Conservation (phyloP, 2,797 vertebrate genomes). For the Lophotriccus pileatus region DNA sequence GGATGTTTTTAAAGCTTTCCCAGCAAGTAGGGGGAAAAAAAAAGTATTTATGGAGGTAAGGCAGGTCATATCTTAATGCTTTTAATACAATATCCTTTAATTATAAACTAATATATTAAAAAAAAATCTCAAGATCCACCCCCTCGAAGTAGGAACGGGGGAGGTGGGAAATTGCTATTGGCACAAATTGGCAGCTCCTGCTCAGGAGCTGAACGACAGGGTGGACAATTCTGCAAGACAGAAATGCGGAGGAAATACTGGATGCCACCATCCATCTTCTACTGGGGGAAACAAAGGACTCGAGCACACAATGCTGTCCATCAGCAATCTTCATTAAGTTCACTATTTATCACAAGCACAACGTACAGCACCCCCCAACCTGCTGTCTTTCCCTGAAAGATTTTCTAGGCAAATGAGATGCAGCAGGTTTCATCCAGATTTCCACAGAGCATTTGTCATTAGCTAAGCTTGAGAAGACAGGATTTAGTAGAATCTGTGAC, state of each 20-base stretch:
- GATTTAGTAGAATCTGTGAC: constrained; percentile 9
- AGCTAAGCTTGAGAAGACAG: constrained; percentile 26
- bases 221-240: not conserved
- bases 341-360: constrained; percentile 47
- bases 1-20: constrained; percentile 28
- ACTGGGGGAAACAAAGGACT: constrained; percentile 30
- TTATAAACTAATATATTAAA: not conserved
- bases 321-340: constrained; percentile 43
- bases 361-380: not conserved
- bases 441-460: constrained; percentile 49
- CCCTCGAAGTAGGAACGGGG: not conserved
- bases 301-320: not conserved
- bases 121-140: not conserved
- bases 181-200: constrained; percentile 39
- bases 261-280: not conserved
- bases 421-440: constrained; percentile 63
- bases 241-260: not conserved
- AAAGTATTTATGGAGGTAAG: constrained; percentile 36
- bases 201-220: not conserved
- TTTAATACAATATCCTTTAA: constrained; percentile 34
- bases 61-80: not conserved
- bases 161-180: constrained; percentile 17
- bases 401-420: constrained; percentile 60
- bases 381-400: constrained; percentile 30
- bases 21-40: not conserved